Evolutionary conservation across 2,797 vertebrate genomes (phyloP).

Genomic region (Ispidina lecontei): DNA sequence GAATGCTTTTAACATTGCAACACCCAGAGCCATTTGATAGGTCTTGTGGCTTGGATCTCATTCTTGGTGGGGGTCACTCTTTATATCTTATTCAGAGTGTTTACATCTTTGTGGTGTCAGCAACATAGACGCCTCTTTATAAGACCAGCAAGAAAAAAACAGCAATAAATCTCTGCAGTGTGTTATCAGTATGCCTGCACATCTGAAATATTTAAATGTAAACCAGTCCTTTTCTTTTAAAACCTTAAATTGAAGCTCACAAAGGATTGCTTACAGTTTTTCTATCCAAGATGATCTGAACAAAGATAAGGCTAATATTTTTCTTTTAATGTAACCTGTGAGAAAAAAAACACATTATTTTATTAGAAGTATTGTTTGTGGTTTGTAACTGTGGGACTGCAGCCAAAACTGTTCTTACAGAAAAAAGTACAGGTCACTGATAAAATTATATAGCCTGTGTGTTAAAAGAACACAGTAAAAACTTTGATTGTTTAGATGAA

Average conservation of each 20-base stretch:
- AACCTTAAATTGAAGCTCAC: neutral
- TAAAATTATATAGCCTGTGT: neutral
- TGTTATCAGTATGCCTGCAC: conserved; percentile 64
- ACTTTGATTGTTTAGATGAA: neutral
- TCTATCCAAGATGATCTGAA: conserved; percentile 17
- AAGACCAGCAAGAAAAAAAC: conserved; percentile 18
- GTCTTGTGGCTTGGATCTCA: no score
- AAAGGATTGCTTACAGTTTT: conserved; percentile 1
- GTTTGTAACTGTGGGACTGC: neutral
- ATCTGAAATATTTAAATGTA: conserved; percentile 56
- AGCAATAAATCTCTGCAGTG: conserved; percentile 64
- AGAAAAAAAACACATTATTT: neutral
- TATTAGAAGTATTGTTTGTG: neutral
- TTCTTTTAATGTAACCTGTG: neutral
- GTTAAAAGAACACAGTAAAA: neutral
- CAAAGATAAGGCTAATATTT: neutral
- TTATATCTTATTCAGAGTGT: conserved; percentile 55
- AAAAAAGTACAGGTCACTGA: neutral
- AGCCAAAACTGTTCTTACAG: neutral
- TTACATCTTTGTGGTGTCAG: conserved; percentile 70
- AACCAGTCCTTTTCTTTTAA: conserved; percentile 49
- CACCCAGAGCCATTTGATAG: no score
- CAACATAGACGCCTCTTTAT: conserved; percentile 55
- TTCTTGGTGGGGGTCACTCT: conserved; percentile 50
- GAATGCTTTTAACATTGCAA: no score